phyloP scores from a whole-genome alignment of 2,888 invertebrate species.

The Sminthurides aquaticus region DNA sequence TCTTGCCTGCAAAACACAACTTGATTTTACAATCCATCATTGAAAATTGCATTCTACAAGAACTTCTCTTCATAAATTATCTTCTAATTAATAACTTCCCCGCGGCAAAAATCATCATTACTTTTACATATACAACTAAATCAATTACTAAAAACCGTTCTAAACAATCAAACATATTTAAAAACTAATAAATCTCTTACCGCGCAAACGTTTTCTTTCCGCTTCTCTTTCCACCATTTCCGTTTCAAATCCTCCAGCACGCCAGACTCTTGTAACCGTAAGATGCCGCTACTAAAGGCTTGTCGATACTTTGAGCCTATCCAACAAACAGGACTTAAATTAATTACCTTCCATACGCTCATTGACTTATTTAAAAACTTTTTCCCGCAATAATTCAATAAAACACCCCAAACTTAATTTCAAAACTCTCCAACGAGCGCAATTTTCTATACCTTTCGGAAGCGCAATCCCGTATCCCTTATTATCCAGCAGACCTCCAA shows the following conservation, averaged over 20 bases:
- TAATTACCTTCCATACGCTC: background rate
- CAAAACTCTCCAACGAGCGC: too few species aligned
- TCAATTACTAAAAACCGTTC: too few species aligned
- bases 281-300: conserved; percentile 85
- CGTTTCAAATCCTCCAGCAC: conserved; percentile 86
- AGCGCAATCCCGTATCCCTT: conserved; percentile 95
- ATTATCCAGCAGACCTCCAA: conserved; percentile 84
- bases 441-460: conserved; percentile 76
- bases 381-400: background rate
- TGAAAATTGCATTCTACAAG: too few species aligned
- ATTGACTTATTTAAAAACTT: background rate
- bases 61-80: background rate
- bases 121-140: too few species aligned
- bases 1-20: conserved; percentile 43
- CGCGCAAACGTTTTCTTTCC: conserved; percentile 66
- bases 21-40: too few species aligned
- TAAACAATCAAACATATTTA: too few species aligned
- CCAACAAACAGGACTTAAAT: background rate
- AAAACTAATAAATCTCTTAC: too few species aligned
- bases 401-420: too few species aligned
- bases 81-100: too few species aligned
- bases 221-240: conserved; percentile 94
- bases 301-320: conserved; percentile 88
- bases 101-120: background rate
- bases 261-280: conserved; percentile 92